A percentile compares a stretch with the other conserved stretches of the same genome.
These are phyloP conservation scores for Dichetophora obliterata DNA, from an alignment of 2,888 invertebrate species.

Conservation along the genomic window DNA sequence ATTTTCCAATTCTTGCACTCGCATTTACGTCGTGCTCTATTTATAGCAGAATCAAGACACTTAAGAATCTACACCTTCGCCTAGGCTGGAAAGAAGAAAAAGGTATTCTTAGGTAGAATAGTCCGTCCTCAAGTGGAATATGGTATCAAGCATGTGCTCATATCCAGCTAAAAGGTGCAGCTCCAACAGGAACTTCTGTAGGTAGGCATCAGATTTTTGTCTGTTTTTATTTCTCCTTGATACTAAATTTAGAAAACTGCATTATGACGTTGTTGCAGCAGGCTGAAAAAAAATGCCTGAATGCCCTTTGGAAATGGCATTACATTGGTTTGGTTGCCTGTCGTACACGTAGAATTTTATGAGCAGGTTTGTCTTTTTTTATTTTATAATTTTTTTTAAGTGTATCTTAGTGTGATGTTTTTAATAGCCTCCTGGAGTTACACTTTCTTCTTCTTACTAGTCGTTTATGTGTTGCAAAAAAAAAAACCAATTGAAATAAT, in stretches of 20 bases:
- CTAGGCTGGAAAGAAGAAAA: no score
- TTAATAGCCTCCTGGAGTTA: constrained; percentile 42
- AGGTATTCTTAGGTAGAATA: no score
- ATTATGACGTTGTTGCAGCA: not conserved
- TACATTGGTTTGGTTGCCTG: not conserved
- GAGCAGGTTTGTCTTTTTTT: no score
- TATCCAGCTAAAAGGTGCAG: not conserved
- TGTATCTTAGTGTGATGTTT: constrained; percentile 31
- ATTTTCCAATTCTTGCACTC: no score
- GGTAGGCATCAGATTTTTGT: not conserved
- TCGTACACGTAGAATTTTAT: not conserved
- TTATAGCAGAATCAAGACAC: no score
- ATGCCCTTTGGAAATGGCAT: not conserved
- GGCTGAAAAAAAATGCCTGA: not conserved
- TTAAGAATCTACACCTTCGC: no score
- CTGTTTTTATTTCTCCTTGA: not conserved
- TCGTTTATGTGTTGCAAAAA: constrained; percentile 33
- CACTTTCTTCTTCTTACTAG: not conserved
- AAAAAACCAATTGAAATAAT: not conserved
- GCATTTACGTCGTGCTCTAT: no score
- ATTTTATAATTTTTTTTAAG: not conserved
- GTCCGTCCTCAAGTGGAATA: no score
- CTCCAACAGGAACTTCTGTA: not conserved
- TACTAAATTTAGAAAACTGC: constrained; percentile 15
- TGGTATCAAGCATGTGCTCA: no score